phyloP scores from a whole-genome alignment of 2,113 vertebrate genomes.

The Nerophis ophidion region DNA sequence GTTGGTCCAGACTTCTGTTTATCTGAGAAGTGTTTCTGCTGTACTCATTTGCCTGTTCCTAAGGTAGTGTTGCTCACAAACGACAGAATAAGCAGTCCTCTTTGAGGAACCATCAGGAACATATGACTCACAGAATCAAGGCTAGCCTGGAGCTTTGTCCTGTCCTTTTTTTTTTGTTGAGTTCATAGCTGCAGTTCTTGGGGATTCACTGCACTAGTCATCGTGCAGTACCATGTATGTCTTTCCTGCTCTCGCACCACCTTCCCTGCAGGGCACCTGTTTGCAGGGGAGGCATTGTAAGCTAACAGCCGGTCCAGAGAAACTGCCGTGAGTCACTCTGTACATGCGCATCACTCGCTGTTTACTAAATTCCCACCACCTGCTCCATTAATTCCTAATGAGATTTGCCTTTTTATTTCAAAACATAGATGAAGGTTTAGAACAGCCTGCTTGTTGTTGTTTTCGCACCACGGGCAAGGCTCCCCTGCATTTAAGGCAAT shows the following conservation, averaged over 20 bases:
- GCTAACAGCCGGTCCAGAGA: constrained; percentile 23
- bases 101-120: background rate
- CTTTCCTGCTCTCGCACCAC: constrained; percentile 43
- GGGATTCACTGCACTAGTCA: constrained; percentile 20
- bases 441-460: constrained; percentile 17
- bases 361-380: constrained; percentile 50
- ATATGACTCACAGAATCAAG: constrained; percentile 17
- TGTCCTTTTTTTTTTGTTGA: constrained; percentile 5
- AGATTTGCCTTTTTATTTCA: constrained; percentile 17
- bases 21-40: background rate
- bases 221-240: constrained; percentile 57
- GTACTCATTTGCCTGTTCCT: background rate
- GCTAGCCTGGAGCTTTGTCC: constrained; percentile 4
- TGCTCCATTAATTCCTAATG: constrained; percentile 32
- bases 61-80: background rate
- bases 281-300: constrained; percentile 39
- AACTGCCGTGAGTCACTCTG: constrained; percentile 51
- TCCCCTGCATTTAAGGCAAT: constrained; percentile 12
- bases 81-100: background rate
- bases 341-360: constrained; percentile 14
- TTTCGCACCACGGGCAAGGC: constrained; percentile 38
- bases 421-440: constrained; percentile 23
- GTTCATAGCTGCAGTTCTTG: background rate
- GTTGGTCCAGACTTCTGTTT: no score
- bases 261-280: constrained; percentile 24